These are phyloP conservation scores for Centropyge bicolor DNA, from an alignment of 2,797 vertebrate species.

Conservation along the genomic window DNA sequence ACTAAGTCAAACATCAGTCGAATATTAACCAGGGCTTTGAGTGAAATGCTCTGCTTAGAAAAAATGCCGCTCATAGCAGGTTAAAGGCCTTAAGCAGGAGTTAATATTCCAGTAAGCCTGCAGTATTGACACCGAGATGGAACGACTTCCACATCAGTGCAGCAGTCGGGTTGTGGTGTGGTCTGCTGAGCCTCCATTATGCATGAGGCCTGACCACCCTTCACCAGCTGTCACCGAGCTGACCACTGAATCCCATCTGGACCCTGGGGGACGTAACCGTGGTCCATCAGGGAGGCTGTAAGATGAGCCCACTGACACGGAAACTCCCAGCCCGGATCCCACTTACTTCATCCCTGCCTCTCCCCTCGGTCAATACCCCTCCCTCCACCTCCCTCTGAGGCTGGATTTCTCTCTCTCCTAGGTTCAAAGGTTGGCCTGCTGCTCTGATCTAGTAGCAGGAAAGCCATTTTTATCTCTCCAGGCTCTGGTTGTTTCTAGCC, in stretches of 20 bases:
- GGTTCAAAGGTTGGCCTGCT: conserved; percentile 72
- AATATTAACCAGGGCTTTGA: neutral
- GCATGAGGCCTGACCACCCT: conserved; percentile 83
- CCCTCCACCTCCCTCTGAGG: conserved; percentile 36
- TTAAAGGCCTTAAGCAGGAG: conserved; percentile 33
- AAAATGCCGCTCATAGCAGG: neutral
- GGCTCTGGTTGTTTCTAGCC: conserved; percentile 34
- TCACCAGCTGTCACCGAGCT: conserved; percentile 86
- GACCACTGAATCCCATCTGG: conserved; percentile 85
- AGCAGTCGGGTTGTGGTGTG: conserved; percentile 70
- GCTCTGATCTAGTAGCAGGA: conserved; percentile 65
- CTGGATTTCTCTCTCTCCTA: conserved; percentile 41
- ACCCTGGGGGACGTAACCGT: conserved; percentile 75
- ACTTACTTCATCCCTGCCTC: conserved; percentile 67
- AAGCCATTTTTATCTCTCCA: conserved; percentile 51
- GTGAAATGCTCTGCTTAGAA: neutral
- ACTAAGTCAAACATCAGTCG: neutral
- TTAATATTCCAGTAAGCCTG: conserved; percentile 67
- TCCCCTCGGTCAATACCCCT: conserved; percentile 51
- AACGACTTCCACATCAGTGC: conserved; percentile 74
- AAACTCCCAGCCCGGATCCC: conserved; percentile 76
- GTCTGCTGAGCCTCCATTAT: conserved; percentile 80
- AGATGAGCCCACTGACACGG: conserved; percentile 82
- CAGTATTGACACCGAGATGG: conserved; percentile 71
- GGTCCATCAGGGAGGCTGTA: conserved; percentile 81